A percentile compares a stretch with the other conserved stretches of the same genome.
These are phyloP conservation scores for Digitonthophagus gazella DNA, from an alignment of 2,888 invertebrate species.

Conservation along the genomic window DNA sequence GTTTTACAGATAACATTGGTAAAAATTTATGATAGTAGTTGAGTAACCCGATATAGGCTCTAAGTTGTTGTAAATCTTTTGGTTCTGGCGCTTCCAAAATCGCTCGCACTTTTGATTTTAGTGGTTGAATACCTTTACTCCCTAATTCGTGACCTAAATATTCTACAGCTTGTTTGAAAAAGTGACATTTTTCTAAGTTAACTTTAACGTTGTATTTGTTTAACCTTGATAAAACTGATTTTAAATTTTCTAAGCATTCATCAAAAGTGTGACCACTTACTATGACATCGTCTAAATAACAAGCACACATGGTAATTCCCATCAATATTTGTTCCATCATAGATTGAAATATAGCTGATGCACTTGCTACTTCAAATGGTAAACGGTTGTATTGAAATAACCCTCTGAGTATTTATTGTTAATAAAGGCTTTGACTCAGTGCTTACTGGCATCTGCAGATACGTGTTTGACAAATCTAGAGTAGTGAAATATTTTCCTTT, in stretches of 20 bases:
- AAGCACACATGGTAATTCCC: not conserved
- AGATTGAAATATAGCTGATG: constrained; percentile 29
- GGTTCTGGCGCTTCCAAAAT: constrained; percentile 27
- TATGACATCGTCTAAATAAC: constrained; percentile 21
- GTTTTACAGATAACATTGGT: constrained; percentile 25
- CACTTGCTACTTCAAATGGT: constrained; percentile 38
- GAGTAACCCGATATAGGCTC: constrained; percentile 25
- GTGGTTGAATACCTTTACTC: constrained; percentile 39
- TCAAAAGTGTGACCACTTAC: constrained; percentile 6
- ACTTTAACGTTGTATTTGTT: constrained; percentile 21
- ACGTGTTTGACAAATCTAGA: constrained; percentile 31
- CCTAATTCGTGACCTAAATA: constrained; percentile 22
- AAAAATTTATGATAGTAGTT: constrained; percentile 31
- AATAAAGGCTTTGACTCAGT: constrained; percentile 25
- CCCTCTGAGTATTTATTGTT: constrained; percentile 31
- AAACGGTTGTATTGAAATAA: constrained; percentile 35
- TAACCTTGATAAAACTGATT: not conserved
- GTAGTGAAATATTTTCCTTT: constrained; percentile 29
- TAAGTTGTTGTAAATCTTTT: constrained; percentile 25
- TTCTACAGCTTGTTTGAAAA: constrained; percentile 19
- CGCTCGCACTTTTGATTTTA: constrained; percentile 26
- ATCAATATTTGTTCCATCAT: constrained; percentile 18
- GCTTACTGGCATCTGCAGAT: constrained; percentile 29
- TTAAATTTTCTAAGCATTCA: constrained; percentile 17
- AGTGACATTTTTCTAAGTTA: constrained; percentile 22